phyloP scores from a whole-genome alignment of 1,140 invertebrate genomes.

The Caenorhabditis brenneri region DNA sequence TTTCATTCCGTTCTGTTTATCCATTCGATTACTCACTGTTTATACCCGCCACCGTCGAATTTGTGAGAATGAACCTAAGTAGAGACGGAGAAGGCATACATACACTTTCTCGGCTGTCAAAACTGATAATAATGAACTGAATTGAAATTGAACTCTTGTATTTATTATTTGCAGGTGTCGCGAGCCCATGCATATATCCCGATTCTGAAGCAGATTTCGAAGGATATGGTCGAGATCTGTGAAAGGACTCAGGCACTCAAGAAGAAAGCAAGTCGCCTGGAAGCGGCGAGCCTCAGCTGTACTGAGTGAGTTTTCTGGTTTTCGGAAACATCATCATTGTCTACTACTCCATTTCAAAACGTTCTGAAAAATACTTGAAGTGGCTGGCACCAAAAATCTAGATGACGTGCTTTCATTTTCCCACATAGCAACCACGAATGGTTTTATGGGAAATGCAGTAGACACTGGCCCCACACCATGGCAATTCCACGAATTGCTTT shows the following conservation, averaged over 20 bases:
- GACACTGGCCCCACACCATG: neutral
- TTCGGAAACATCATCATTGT: neutral
- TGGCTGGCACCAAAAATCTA: neutral
- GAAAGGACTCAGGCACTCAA: conserved; percentile 13
- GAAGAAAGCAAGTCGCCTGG: neutral
- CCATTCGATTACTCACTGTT: conserved; percentile 19
- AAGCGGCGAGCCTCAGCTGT: neutral
- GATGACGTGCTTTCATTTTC: neutral
- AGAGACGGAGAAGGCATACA: neutral
- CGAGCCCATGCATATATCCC: conserved; percentile 15
- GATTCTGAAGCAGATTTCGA: conserved; percentile 8
- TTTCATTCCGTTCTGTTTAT: neutral
- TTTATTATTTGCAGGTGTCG: neutral
- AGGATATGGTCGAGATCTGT: conserved; percentile 47
- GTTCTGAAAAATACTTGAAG: no score
- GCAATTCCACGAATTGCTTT: neutral
- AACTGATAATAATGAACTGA: neutral
- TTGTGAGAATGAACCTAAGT: neutral
- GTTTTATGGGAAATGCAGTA: neutral
- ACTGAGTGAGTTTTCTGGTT: neutral
- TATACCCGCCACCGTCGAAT: neutral
- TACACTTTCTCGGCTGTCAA: neutral
- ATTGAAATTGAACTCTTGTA: neutral
- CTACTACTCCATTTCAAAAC: neutral
- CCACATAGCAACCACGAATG: neutral